phyloP scores from a whole-genome alignment of 2,113 vertebrate genomes.

The Brevimyrus niger region DNA sequence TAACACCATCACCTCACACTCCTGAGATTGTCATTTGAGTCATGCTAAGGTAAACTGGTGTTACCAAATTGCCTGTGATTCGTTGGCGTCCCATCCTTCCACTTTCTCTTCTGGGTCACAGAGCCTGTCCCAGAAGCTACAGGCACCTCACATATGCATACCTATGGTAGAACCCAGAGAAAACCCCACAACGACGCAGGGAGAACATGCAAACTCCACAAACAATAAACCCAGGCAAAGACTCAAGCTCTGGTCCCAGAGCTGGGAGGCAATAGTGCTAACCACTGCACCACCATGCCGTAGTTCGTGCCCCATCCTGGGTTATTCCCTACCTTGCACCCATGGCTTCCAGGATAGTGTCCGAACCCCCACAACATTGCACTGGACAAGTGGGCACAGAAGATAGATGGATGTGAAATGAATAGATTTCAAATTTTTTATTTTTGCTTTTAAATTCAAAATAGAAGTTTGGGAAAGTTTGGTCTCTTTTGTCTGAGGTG shows the following conservation, averaged over 20 bases:
- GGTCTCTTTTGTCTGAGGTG: neutral
- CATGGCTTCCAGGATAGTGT: neutral
- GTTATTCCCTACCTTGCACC: neutral
- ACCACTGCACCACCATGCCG: too few relatives aligned
- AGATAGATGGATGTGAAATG: neutral
- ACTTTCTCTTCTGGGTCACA: too few relatives aligned
- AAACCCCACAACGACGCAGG: too few relatives aligned
- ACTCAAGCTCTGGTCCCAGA: too few relatives aligned
- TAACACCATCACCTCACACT: neutral
- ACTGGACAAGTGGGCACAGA: neutral
- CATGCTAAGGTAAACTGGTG: neutral
- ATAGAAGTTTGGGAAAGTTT: neutral
- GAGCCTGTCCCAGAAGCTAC: too few relatives aligned
- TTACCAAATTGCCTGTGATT: neutral
- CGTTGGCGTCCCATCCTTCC: neutral
- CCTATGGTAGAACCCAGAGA: too few relatives aligned
- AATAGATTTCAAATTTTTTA: neutral
- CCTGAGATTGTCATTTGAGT: too few relatives aligned
- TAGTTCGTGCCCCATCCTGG: neutral
- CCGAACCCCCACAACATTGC: neutral
- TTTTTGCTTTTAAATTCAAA: neutral
- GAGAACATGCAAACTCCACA: too few relatives aligned
- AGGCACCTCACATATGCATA: too few relatives aligned
- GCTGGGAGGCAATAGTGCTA: too few relatives aligned
- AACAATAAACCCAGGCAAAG: too few relatives aligned